A percentile compares a stretch with the other conserved stretches of the same genome.
Conservation (phyloP, 2,888 invertebrate genomes). For the Idaea aversata region DNA sequence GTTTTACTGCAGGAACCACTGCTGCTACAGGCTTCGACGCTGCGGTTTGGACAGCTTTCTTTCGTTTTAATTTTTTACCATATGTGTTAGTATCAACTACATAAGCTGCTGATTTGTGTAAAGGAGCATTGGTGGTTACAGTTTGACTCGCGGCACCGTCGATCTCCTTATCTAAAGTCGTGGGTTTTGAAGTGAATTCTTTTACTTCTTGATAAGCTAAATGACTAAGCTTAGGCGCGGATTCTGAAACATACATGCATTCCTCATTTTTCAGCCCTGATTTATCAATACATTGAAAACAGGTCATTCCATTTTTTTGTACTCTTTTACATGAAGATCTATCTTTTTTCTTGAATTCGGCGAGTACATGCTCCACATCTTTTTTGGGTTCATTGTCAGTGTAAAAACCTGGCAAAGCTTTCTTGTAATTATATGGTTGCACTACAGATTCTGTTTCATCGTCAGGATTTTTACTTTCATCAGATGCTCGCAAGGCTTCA, state of each 20-base stretch:
- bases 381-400: constrained; percentile 80
- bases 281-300: constrained; percentile 85
- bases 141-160: constrained; percentile 67
- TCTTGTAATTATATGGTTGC: constrained; percentile 71
- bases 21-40: constrained; percentile 46
- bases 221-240: constrained; percentile 83
- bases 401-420: constrained; percentile 71
- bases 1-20: constrained; percentile 33
- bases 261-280: constrained; percentile 87
- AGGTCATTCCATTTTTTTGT: constrained; percentile 87
- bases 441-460: constrained; percentile 52
- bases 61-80: constrained; percentile 67
- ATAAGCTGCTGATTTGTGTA: constrained; percentile 62
- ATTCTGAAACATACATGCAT: constrained; percentile 88
- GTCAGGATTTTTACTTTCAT: constrained; percentile 55
- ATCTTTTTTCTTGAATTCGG: constrained; percentile 87
- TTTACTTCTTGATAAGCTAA: constrained; percentile 84
- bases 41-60: constrained; percentile 46
- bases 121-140: constrained; percentile 60
- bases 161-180: constrained; percentile 53
- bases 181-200: constrained; percentile 78
- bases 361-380: constrained; percentile 85
- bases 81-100: constrained; percentile 60
- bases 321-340: constrained; percentile 86
- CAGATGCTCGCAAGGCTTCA: constrained; percentile 56